phyloP scores from a whole-genome alignment of 2,113 vertebrate genomes.

The Mesoclemmys tuberculata region DNA sequence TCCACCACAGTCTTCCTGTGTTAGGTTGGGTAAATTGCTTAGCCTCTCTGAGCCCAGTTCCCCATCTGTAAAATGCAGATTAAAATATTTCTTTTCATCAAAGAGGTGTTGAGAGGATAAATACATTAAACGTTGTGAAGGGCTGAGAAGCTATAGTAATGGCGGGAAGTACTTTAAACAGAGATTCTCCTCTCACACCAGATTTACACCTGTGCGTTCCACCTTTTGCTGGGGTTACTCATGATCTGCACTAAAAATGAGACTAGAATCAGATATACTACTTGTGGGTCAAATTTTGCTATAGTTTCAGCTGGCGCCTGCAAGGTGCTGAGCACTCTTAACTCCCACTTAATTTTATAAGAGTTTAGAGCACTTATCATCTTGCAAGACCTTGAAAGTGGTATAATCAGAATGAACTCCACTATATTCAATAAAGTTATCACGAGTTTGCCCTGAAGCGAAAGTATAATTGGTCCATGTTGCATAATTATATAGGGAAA shows the following conservation, averaged over 20 bases:
- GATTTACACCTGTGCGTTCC: not conserved
- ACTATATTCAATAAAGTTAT: not conserved
- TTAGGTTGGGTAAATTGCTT: not conserved
- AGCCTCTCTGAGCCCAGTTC: not conserved
- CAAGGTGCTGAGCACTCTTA: not conserved
- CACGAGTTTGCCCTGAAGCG: not conserved
- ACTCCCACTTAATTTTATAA: not conserved
- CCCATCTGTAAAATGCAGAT: not conserved
- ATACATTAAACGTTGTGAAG: not conserved
- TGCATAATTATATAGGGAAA: not conserved
- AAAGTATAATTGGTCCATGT: not conserved
- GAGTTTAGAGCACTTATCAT: not conserved
- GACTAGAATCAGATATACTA: not conserved
- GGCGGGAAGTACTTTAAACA: not conserved
- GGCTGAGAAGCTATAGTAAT: not conserved
- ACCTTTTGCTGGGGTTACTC: not conserved
- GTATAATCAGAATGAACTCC: not conserved
- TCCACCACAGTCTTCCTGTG: not conserved
- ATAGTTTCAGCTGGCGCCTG: not conserved
- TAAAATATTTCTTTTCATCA: not conserved
- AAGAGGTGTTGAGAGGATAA: not conserved
- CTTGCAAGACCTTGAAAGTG: not conserved
- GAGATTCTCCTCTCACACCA: not conserved
- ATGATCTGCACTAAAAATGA: not conserved
- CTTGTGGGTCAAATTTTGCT: not conserved